Evolutionary conservation across 2,113 vertebrate genomes (phyloP).

Genomic region (Raja brachyura): DNA sequence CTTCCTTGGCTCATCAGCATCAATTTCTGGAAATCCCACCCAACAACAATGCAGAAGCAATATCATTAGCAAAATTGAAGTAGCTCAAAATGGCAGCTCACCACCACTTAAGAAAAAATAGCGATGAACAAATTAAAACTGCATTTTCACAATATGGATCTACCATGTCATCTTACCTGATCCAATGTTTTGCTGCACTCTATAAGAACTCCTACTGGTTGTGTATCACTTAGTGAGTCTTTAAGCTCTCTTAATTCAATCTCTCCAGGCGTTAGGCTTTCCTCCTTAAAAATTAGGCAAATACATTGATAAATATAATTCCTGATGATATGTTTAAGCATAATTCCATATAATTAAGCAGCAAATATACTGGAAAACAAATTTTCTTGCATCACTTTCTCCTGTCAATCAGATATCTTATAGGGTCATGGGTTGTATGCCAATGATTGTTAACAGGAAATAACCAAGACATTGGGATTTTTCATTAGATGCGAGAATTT

Average conservation of each 20-base stretch:
- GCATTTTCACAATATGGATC: background rate
- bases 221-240: conserved; percentile 87
- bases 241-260: conserved; percentile 82
- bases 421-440: background rate
- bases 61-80: background rate
- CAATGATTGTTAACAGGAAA: background rate
- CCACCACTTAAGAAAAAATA: no score
- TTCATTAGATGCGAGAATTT: background rate
- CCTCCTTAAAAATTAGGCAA: conserved; percentile 60
- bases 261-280: conserved; percentile 63
- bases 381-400: background rate
- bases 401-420: background rate
- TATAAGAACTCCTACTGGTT: conserved; percentile 84
- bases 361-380: background rate
- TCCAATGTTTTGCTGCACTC: conserved; percentile 87
- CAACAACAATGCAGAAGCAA: background rate
- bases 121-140: no score
- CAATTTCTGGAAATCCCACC: background rate
- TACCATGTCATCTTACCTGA: conserved; percentile 62
- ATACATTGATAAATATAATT: conserved; percentile 10
- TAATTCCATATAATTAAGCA: background rate
- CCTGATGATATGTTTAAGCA: background rate
- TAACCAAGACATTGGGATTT: background rate
- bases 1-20: no score
- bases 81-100: background rate